phyloP scores from a whole-genome alignment of 2,888 invertebrate species.

The Coelinius sp. region DNA sequence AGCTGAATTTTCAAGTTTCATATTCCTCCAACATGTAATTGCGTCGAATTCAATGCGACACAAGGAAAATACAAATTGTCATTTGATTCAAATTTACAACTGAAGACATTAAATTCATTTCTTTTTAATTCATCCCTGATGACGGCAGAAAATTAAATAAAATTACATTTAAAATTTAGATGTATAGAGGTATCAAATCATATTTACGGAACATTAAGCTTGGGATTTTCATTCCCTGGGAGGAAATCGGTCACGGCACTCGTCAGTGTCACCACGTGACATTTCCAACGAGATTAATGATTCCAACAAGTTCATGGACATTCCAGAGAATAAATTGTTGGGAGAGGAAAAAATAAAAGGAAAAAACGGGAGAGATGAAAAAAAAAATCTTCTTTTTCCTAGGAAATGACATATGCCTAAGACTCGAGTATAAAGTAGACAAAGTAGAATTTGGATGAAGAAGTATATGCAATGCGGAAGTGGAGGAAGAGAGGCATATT shows the following conservation, averaged over 20 bases:
- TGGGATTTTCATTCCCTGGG: slow-evolving; percentile 39
- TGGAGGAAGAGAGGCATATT: not conserved
- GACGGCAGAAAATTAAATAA: not conserved
- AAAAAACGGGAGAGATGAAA: not conserved
- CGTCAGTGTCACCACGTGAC: slow-evolving; percentile 54
- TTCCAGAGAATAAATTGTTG: not conserved
- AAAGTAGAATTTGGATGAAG: not conserved
- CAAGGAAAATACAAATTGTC: too few relatives aligned
- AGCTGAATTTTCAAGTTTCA: not conserved
- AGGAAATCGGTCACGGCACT: slow-evolving; percentile 53
- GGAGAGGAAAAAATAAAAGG: not conserved
- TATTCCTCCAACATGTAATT: not conserved
- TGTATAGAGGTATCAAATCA: not conserved
- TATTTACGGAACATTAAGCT: slow-evolving; percentile 33
- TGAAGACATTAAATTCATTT: too few relatives aligned
- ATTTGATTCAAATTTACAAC: too few relatives aligned
- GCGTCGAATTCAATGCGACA: too few relatives aligned
- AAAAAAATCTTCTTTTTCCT: slow-evolving; percentile 4
- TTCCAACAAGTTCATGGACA: slow-evolving; percentile 35
- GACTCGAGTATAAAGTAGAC: slow-evolving; percentile 17
- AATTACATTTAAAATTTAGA: not conserved
- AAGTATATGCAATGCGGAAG: not conserved
- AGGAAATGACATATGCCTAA: not conserved
- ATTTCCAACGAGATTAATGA: slow-evolving; percentile 55
- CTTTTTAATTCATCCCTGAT: too few relatives aligned